These are phyloP conservation scores for Oedothorax gibbosus DNA, from an alignment of 1,140 invertebrate species.

Conservation along the genomic window DNA sequence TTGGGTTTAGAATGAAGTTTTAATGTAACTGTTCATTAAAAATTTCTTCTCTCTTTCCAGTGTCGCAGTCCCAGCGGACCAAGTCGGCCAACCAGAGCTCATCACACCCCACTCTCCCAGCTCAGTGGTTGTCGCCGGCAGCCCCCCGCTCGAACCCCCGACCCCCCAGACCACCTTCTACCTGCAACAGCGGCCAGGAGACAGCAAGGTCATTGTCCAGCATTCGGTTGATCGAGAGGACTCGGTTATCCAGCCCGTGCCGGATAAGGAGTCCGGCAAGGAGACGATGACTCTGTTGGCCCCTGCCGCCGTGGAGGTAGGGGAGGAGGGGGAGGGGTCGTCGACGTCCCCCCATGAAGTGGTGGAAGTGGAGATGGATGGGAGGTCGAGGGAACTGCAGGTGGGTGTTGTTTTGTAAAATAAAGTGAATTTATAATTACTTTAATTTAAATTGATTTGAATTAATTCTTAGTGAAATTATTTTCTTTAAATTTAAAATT, in stretches of 20 bases:
- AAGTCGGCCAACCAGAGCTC: background rate
- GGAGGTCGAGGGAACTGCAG: conserved; percentile 6
- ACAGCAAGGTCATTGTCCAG: background rate
- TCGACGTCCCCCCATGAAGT: background rate
- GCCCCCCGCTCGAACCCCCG: background rate
- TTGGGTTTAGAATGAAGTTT: no score
- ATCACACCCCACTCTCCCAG: conserved; percentile 25
- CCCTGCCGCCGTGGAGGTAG: conserved; percentile 34
- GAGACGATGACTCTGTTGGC: conserved; percentile 30
- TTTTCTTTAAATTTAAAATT: no score
- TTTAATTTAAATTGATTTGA: no score
- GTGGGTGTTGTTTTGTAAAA: background rate
- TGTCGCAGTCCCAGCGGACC: conserved; percentile 16
- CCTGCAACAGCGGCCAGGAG: conserved; percentile 7
- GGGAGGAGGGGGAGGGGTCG: conserved; percentile 11
- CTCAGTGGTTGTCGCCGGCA: conserved; percentile 1
- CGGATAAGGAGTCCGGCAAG: conserved; percentile 18
- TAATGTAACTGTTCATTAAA: no score
- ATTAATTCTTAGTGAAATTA: no score
- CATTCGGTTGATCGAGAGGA: conserved; percentile 31
- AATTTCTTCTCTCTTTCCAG: conserved; percentile 9
- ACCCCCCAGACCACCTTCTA: conserved; percentile 11
- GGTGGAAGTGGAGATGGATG: conserved; percentile 23
- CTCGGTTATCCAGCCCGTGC: conserved; percentile 50
- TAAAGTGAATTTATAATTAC: background rate